A percentile compares a stretch with the other conserved stretches of the same genome.
phyloP scores from a whole-genome alignment of 2,113 vertebrate species.

The Seriola dumerili region DNA sequence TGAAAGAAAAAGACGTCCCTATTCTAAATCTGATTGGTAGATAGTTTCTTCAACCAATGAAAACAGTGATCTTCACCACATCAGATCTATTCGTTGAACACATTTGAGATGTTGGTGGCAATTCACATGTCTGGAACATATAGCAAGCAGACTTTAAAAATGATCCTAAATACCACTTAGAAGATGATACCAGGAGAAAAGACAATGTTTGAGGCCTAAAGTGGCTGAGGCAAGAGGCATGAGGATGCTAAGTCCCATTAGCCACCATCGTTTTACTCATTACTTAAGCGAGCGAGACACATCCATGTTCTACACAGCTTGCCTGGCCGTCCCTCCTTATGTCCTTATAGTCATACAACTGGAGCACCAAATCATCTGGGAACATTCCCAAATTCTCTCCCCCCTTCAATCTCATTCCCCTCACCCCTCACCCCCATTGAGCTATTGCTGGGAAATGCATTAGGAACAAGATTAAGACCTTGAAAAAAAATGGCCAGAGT shows the following conservation, averaged over 20 bases:
- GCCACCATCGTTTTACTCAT: conserved; percentile 19
- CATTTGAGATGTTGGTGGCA: neutral
- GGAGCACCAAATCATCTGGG: conserved; percentile 52
- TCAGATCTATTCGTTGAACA: neutral
- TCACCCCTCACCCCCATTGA: conserved; percentile 3
- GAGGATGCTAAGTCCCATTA: conserved; percentile 23
- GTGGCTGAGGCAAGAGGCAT: neutral
- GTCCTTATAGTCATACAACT: conserved; percentile 34
- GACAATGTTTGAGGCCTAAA: neutral
- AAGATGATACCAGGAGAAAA: neutral
- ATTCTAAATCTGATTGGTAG: too few relatives aligned
- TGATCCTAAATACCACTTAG: neutral
- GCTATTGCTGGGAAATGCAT: conserved; percentile 56
- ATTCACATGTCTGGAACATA: neutral
- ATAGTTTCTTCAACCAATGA: too few relatives aligned
- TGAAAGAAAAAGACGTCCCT: too few relatives aligned
- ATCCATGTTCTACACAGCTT: neutral
- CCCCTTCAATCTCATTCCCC: conserved; percentile 44
- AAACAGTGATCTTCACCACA: too few relatives aligned
- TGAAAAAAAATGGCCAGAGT: conserved; percentile 50
- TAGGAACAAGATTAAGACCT: conserved; percentile 70
- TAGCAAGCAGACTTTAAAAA: neutral
- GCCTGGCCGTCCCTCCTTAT: conserved; percentile 3
- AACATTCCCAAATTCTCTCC: conserved; percentile 46
- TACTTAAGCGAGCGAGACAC: conserved; percentile 16